Evolutionary conservation across 2,113 vertebrate species (phyloP), one percentile per base, ranked within the genome.

Genomic region (Mixornis gularis): DNA sequence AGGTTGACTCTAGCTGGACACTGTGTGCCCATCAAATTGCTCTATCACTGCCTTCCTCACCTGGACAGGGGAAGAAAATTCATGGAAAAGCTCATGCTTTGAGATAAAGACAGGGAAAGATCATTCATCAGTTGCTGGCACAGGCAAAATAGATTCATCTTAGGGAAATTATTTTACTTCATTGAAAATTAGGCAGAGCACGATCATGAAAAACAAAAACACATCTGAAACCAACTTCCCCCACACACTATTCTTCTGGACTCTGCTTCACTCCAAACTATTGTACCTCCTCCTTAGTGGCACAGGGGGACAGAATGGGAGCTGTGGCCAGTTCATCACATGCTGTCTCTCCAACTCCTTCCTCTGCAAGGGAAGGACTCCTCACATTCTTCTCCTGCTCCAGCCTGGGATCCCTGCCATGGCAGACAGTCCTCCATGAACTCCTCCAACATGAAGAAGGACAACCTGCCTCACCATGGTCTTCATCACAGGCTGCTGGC

Each of bases 401-500:
- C 46, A 53, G 8, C 20, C 8, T 16, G 24, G 2, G 1, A 30
- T 65, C 24, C 18, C 9, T 74, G 25, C 48, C 3, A 22, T 4
- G 12, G 16, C 8, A 48, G 6, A 13, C 14, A 46, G 26, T 13
- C 29, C 12, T 51, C 27, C 13, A 27, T 34, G 22, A 66, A 29
- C 17, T 65, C n/a, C 51, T 56, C 36, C 48, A 60, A 0, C 0
- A 0, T 24, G 25, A 40, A 49, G 41, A 16, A 25, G 38, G 38
- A 15, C 32, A 41, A 41, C 18, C 22, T 66, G 14, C 24, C 13
- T 72, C 48, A 49, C 20, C 48, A 13, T 7, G 5, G 53, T 8
- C 48, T 63, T 16, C 15, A 20, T 38, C 48, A 48, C 0, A 0
- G 30, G 7, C 66, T 58, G 48, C 18, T 53, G 26, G 14, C 13